Evolutionary conservation across 1,140 invertebrate genomes (phyloP).

Genomic region (Trachymyrmex septentrionalis): DNA sequence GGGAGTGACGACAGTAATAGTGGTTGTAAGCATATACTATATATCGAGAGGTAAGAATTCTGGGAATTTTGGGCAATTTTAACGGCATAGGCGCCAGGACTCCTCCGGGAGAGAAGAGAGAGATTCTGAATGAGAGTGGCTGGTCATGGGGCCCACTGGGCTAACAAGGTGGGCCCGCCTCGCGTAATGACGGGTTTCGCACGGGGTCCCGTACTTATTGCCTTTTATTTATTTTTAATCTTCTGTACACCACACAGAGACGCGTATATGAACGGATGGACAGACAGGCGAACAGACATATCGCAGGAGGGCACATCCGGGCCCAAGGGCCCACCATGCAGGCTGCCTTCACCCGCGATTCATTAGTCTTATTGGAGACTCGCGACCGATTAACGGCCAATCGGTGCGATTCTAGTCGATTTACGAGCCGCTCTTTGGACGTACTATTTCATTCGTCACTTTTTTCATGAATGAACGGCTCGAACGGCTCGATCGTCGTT

Average conservation of each 20-base stretch:
- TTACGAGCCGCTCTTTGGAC: constrained; percentile 65
- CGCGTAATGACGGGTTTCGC: constrained; percentile 86
- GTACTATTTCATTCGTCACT: constrained; percentile 46
- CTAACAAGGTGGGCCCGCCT: constrained; percentile 87
- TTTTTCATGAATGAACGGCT: constrained; percentile 32
- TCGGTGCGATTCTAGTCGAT: constrained; percentile 65
- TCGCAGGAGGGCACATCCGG: constrained; percentile 81
- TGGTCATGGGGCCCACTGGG: constrained; percentile 79
- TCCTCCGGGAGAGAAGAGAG: constrained; percentile 68
- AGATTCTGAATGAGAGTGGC: constrained; percentile 83
- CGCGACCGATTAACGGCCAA: constrained; percentile 70
- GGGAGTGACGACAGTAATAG: constrained; percentile 64
- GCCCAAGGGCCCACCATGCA: constrained; percentile 77
- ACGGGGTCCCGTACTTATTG: constrained; percentile 86
- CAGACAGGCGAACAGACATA: constrained; percentile 78
- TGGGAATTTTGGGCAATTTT: constrained; percentile 86
- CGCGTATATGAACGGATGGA: constrained; percentile 54
- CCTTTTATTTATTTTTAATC: constrained; percentile 87
- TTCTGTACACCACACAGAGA: constrained; percentile 75
- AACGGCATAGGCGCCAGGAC: constrained; percentile 85
- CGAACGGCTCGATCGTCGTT: constrained; percentile 7
- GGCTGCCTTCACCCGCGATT: constrained; percentile 73
- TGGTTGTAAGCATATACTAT: constrained; percentile 40
- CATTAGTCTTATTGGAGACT: constrained; percentile 77
- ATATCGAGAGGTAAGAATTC: constrained; percentile 79